A percentile compares a stretch with the other conserved stretches of the same genome.
These are phyloP conservation scores for Molothrus ater DNA, from an alignment of 2,797 vertebrate species.

Conservation along the genomic window DNA sequence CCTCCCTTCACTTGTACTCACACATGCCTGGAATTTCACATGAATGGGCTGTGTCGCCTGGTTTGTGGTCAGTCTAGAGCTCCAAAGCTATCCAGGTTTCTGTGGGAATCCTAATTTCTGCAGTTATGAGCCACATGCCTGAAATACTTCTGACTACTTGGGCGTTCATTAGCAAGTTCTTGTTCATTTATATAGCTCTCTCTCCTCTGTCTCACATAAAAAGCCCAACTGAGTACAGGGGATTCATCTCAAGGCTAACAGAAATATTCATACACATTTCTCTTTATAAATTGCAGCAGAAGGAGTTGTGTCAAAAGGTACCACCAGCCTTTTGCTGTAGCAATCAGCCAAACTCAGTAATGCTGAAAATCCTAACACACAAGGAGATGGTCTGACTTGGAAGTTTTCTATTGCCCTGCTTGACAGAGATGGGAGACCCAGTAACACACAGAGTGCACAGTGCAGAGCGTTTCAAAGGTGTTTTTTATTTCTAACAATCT, in stretches of 20 bases:
- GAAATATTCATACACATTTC: neutral
- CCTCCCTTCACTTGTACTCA: neutral
- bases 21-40: neutral
- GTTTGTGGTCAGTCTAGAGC: neutral
- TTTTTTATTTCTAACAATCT: neutral
- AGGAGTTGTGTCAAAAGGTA: neutral
- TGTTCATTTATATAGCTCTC: neutral
- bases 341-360: neutral
- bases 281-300: neutral
- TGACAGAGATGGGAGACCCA: neutral
- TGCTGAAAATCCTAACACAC: neutral
- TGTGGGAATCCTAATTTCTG: neutral
- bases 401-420: neutral
- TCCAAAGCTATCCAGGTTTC: neutral
- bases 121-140: neutral
- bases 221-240: neutral
- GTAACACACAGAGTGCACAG: neutral
- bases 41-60: accelerated
- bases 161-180: neutral
- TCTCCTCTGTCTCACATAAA: neutral
- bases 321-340: neutral
- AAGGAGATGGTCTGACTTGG: neutral
- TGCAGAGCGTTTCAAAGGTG: neutral
- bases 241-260: neutral
- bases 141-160: neutral